A percentile compares a stretch with the other conserved stretches of the same genome.
These are phyloP conservation scores for Hyppa rectilinea DNA, from an alignment of 2,888 invertebrate species.

Conservation along the genomic window DNA sequence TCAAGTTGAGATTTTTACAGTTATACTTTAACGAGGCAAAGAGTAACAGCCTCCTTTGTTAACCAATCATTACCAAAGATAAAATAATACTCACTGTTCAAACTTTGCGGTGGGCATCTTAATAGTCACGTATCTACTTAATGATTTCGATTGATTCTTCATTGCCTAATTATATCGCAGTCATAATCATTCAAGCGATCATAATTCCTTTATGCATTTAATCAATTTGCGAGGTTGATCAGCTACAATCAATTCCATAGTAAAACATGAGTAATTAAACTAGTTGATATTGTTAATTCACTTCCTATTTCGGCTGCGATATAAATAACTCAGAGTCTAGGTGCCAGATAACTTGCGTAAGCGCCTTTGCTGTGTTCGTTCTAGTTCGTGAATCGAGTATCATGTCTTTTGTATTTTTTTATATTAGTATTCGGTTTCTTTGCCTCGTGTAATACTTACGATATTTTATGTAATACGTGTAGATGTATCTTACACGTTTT, in stretches of 20 bases:
- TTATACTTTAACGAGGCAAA: conserved; percentile 8
- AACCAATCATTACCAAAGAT: conserved; percentile 23
- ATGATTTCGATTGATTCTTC: conserved; percentile 42
- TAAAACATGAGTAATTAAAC: conserved; percentile 57
- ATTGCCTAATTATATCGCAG: conserved; percentile 45
- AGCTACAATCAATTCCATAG: conserved; percentile 37
- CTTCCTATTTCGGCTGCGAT: conserved; percentile 62
- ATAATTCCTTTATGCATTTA: conserved; percentile 39
- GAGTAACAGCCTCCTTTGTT: conserved; percentile 23
- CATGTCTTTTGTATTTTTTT: conserved; percentile 55
- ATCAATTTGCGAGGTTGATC: conserved; percentile 54
- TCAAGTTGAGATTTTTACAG: too few relatives aligned
- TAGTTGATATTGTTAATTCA: conserved; percentile 51
- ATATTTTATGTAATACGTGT: conserved; percentile 52
- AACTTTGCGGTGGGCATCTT: conserved; percentile 30
- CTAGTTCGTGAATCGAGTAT: conserved; percentile 34
- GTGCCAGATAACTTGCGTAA: conserved; percentile 59
- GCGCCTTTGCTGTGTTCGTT: conserved; percentile 36
- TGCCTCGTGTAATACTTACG: conserved; percentile 50
- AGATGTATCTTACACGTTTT: conserved; percentile 31
- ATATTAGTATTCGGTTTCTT: conserved; percentile 48
- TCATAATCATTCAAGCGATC: conserved; percentile 37
- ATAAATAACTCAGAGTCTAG: conserved; percentile 39
- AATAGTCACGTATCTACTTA: conserved; percentile 25
- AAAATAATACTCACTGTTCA: conserved; percentile 3